Base-by-base conservation (phyloP, 2,888 invertebrate genomes). In the Dusona sp. region DNA sequence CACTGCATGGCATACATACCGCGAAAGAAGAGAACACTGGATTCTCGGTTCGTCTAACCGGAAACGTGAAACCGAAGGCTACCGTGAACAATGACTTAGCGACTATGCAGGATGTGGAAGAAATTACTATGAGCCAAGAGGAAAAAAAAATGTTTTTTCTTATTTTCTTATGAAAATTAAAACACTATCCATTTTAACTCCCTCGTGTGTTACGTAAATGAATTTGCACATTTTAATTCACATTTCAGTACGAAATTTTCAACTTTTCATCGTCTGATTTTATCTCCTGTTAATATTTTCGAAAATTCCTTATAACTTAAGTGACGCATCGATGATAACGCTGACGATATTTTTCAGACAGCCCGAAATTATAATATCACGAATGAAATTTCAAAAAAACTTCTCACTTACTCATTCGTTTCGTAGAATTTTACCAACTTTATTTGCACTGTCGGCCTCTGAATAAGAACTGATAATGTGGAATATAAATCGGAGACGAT, bases 1-100 rank as follows among this genome's bases (percentile, higher is more conserved):
- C 72, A 54, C 77, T 51, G 73, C 57, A 22, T n/a, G 73, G 72
- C 73, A 22, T 67, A 9, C 42, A 13, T 57, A 51, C 6, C 65
- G 11, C 16, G 51, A 48, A 38, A 48, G 36, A 29, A 45, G 25
- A 9, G 13, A 25, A 67, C 29, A 25, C 51, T 70, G 57, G 48
- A 13, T 51, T 57, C 57, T 25, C 68, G 78, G 51, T 65, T 25
- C 22, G 61, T 25, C 61, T 82, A 67, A 72, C 65, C 78, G 85
- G 81, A 85, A 82, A 82, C 73, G 73, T 78, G 77, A 74, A 65
- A 85, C 72, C 77, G 65, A 64, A 72, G 68, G 54, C 72, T 65
- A 64, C 45, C 45, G 78, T 65, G 25, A 73, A 73, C 42, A 81
- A 61, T 42, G 45, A 48, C 75, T 33, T 68, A 38, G 51, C 64